Evolutionary conservation across 2,113 vertebrate species (phyloP).

Genomic region (Vimba vimba): DNA sequence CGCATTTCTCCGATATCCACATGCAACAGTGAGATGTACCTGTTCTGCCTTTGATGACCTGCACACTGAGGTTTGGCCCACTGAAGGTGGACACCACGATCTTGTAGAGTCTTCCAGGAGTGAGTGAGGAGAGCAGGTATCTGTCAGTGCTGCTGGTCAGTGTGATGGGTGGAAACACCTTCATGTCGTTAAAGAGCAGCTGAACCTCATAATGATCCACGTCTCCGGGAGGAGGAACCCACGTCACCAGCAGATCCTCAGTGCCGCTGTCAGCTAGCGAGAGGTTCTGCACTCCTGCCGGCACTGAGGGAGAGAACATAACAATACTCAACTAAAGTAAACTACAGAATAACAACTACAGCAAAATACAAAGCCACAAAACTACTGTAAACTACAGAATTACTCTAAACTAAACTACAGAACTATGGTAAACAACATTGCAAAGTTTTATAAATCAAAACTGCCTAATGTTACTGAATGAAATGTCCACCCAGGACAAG

Average conservation of each 20-base stretch:
- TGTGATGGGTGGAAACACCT: conserved; percentile 90
- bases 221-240: conserved; percentile 86
- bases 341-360: too few relatives aligned
- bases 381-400: too few relatives aligned
- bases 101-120: conserved; percentile 93
- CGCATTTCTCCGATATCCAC: neutral
- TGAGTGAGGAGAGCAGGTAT: conserved; percentile 86
- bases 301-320: conserved; percentile 75
- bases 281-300: conserved; percentile 84
- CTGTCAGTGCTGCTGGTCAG: conserved; percentile 79
- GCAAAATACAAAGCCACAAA: too few relatives aligned
- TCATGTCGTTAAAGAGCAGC: conserved; percentile 94
- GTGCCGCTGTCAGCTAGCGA: conserved; percentile 77
- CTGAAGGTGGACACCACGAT: conserved; percentile 93
- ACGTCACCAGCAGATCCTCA: conserved; percentile 84
- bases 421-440: too few relatives aligned
- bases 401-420: too few relatives aligned
- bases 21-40: conserved; percentile 68
- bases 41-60: conserved; percentile 91
- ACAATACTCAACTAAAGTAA: neutral
- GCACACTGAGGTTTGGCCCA: conserved; percentile 86
- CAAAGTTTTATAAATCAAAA: too few relatives aligned
- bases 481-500: too few relatives aligned
- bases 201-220: conserved; percentile 96
- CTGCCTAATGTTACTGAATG: too few relatives aligned